Evolutionary conservation across 2,888 invertebrate genomes (phyloP).

Genomic region (Ariolimax columbianus): DNA sequence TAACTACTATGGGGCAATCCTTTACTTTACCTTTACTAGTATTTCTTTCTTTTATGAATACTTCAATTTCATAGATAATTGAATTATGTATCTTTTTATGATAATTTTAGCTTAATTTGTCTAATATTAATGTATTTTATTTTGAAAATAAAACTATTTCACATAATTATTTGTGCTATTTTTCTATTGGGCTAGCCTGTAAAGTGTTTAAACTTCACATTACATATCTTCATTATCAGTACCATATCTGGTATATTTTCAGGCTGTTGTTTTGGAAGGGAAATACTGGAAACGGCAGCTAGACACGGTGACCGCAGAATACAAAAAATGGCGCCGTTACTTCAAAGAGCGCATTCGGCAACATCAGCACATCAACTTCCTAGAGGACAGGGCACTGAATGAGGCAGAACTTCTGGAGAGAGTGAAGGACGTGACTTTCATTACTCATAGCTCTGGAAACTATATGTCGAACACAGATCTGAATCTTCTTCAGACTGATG

Average conservation of each 20-base stretch:
- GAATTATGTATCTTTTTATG: too few relatives aligned
- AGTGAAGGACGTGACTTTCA: constrained; percentile 59
- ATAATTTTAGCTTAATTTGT: too few relatives aligned
- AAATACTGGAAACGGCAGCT: constrained; percentile 99
- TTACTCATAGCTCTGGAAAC: constrained; percentile 52
- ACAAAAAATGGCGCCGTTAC: constrained; percentile 91
- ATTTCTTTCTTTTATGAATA: too few relatives aligned
- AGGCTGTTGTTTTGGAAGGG: constrained; percentile 98
- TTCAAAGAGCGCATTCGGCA: constrained; percentile 47
- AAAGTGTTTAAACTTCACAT: too few relatives aligned
- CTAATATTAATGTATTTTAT: too few relatives aligned
- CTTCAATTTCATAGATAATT: too few relatives aligned
- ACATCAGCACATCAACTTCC: constrained; percentile 31
- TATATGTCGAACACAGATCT: constrained; percentile 67
- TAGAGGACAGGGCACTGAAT: constrained; percentile 32
- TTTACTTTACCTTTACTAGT: too few relatives aligned
- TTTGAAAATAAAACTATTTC: too few relatives aligned
- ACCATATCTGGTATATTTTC: constrained; percentile 54
- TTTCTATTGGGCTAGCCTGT: too few relatives aligned
- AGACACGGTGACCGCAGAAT: constrained; percentile 97
- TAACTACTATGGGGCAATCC: too few relatives aligned
- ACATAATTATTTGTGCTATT: too few relatives aligned
- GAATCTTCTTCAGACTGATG: constrained; percentile 62
- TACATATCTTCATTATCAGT: too few relatives aligned
- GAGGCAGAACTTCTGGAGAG: constrained; percentile 62